Evolutionary conservation across 2,113 vertebrate species (phyloP), one percentile per base, ranked within the genome.

Genomic region (Perca schrenkii): DNA sequence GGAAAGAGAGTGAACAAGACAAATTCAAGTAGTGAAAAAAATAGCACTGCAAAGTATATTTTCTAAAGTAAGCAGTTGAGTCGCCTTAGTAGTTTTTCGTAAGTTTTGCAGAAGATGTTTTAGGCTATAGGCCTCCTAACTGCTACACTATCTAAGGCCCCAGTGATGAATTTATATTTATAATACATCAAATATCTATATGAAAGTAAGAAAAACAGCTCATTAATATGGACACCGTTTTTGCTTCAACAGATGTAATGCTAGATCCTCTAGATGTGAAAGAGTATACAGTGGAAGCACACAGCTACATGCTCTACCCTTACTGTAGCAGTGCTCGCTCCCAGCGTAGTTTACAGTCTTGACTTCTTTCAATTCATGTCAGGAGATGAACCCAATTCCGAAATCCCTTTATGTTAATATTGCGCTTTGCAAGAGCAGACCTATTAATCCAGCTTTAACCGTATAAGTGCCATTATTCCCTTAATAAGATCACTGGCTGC

Each of bases 341-440:
- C 68, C 62, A 80, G 83, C 71, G 28, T 77, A 91, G 89, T 93
- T 90, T 89, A 89, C 87, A 73, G 81, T 85, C 87, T 80, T 53
- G 34, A 86, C 92, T 85, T 88, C 75, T 71, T 86, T 76, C 91
- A 91, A 92, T 93, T 92, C 92, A 79, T 88, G 91, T 91, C 88
- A 82, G 82, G 79, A 93, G 91, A 93, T 87, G 91, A 94, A 93
- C 88, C 83, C 91, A 82, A 83, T 92, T 91, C 88, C 28, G 13
- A 94, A 96, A 96, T 95, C 94, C 94, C 90, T 94, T 95, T 95
- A 95, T 95, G 95, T 94, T 95, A 95, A 95, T 95, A 94, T 94
- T 95, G 91, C 89, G 91, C 90, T 94, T 94, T 95, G 93, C 89
- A 86, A 88, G 92, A 90, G 86, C 90, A 94, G 93, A 87, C 93